These are phyloP conservation scores for Bilobella aurantiaca DNA, from an alignment of 1,140 invertebrate genomes.

Conservation along the genomic window DNA sequence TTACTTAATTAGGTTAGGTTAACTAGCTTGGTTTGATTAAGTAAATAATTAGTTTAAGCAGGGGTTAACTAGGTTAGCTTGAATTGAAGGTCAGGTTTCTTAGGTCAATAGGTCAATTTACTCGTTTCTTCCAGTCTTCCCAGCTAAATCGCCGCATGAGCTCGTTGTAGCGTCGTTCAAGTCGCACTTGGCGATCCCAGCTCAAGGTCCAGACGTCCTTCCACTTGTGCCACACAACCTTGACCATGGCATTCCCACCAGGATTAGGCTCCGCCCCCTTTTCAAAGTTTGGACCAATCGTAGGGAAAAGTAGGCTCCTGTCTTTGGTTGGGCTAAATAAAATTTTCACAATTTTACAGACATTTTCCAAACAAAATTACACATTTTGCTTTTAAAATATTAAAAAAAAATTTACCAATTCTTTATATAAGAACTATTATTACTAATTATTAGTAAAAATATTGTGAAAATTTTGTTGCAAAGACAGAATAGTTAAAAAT, in stretches of 20 bases:
- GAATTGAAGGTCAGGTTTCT: not conserved
- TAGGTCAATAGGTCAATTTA: slow-evolving; percentile 42
- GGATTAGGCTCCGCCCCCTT: slow-evolving; percentile 65
- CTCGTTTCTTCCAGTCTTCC: slow-evolving; percentile 96
- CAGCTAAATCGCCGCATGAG: slow-evolving; percentile 96
- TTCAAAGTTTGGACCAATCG: slow-evolving; percentile 75
- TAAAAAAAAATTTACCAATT: not conserved
- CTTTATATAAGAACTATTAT: too few relatives aligned
- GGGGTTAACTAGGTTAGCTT: too few relatives aligned
- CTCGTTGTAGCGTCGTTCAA: slow-evolving; percentile 84
- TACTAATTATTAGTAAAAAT: too few relatives aligned
- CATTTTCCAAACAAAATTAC: too few relatives aligned
- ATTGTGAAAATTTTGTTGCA: too few relatives aligned
- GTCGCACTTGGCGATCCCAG: slow-evolving; percentile 83
- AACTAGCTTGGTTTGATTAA: not conserved
- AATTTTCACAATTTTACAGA: not conserved
- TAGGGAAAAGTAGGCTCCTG: slow-evolving; percentile 59
- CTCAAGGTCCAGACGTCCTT: slow-evolving; percentile 89
- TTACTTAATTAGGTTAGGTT: not conserved
- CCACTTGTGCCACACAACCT: slow-evolving; percentile 91
- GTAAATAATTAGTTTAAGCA: not conserved
- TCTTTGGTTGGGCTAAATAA: slow-evolving; percentile 62
- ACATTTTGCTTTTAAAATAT: slow-evolving; percentile 25
- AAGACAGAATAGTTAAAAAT: too few relatives aligned
- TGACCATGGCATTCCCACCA: slow-evolving; percentile 77